phyloP scores from a whole-genome alignment of 2,113 vertebrate species.

The Pelmatolapia mariae region DNA sequence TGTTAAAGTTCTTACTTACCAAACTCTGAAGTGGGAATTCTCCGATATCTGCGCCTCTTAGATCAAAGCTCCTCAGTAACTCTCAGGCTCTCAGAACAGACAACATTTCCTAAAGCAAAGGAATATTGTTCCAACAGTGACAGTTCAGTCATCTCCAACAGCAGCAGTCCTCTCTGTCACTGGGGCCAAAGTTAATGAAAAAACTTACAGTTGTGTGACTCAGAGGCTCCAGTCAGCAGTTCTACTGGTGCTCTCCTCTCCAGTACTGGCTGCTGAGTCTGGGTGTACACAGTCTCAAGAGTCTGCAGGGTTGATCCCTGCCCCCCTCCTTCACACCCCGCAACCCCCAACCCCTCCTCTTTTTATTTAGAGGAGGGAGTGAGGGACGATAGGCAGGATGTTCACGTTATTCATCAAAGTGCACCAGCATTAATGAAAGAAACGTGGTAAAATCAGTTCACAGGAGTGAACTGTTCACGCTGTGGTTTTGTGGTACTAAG shows the following conservation, averaged over 20 bases:
- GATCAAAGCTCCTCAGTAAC: neutral
- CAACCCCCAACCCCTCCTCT: conserved; percentile 44
- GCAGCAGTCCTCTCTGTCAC: neutral
- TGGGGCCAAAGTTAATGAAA: neutral
- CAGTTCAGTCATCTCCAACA: conserved; percentile 31
- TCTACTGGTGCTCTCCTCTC: neutral
- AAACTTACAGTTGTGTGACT: neutral
- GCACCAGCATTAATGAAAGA: neutral
- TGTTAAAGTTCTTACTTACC: conserved; percentile 21
- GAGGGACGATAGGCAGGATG: conserved; percentile 17
- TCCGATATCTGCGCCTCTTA: neutral
- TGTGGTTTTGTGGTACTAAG: neutral
- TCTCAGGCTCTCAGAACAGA: neutral
- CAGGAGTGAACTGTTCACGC: neutral
- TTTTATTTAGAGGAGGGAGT: conserved; percentile 4
- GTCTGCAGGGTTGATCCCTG: conserved; percentile 27
- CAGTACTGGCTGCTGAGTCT: conserved; percentile 8
- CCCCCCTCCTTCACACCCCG: conserved; percentile 5
- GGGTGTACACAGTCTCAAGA: conserved; percentile 2
- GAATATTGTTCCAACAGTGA: neutral
- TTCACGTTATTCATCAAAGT: neutral
- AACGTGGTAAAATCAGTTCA: neutral
- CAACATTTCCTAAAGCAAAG: conserved; percentile 5
- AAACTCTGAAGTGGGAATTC: neutral
- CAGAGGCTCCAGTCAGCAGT: neutral